Percentiles rank a stretch among this genome's conserved stretches.
Conservation (phyloP, 2,797 vertebrate genomes). For the Enteromius argenteus region DNA sequence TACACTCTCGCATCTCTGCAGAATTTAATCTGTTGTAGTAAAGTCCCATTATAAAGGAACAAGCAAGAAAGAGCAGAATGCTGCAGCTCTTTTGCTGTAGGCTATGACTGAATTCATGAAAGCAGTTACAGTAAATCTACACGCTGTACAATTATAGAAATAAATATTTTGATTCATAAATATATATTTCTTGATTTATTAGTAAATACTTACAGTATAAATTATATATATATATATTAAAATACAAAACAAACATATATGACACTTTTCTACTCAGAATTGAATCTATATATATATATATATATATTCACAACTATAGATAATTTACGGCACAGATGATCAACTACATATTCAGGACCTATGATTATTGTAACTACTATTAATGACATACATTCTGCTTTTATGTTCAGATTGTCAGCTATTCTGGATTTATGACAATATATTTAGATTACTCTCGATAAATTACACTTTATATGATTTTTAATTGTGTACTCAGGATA, state of each 20-base stretch:
- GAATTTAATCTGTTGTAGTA: slow-evolving; percentile 17
- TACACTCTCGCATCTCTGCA: slow-evolving; percentile 5
- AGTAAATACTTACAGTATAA: neutral
- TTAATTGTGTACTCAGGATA: neutral
- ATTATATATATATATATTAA: neutral
- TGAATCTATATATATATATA: neutral
- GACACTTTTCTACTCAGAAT: neutral
- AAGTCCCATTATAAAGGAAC: slow-evolving; percentile 5
- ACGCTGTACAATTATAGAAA: neutral
- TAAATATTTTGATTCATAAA: neutral
- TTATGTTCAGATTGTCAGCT: neutral
- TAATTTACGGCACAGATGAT: neutral
- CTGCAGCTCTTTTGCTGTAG: slow-evolving; percentile 1
- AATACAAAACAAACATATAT: neutral
- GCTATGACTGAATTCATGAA: slow-evolving; percentile 5
- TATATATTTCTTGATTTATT: neutral
- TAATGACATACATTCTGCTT: neutral
- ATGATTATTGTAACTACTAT: neutral
- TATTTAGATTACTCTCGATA: neutral
- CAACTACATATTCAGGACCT: neutral
- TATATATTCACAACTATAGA: neutral
- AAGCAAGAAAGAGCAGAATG: slow-evolving; percentile 15
- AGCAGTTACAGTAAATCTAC: neutral
- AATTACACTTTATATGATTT: neutral
- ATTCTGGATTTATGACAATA: neutral